Evolutionary conservation across 1,140 invertebrate genomes (phyloP).

Genomic region (Polypedilum vanderplanki): DNA sequence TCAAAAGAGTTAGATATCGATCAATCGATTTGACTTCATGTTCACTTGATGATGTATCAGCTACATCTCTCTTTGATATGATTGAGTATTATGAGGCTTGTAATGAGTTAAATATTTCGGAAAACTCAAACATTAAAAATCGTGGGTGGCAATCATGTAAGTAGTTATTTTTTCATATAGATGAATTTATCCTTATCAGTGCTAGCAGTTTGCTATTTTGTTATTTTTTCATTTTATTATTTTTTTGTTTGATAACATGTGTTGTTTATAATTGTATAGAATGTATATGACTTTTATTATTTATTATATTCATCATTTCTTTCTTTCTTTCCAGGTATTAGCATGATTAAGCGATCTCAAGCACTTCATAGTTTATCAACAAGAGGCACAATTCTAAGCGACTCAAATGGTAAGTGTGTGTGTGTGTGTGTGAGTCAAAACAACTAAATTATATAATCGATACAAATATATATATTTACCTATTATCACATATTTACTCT

Average conservation of each 20-base stretch:
- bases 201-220: not conserved
- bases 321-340: constrained; percentile 31
- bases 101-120: constrained; percentile 66
- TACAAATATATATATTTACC: no score
- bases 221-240: not conserved
- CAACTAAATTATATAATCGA: no score
- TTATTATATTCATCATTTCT: not conserved
- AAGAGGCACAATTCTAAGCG: constrained; percentile 41
- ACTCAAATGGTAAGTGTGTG: constrained; percentile 32
- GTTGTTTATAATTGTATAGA: not conserved
- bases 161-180: not conserved
- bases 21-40: constrained; percentile 41
- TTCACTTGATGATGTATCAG: constrained; percentile 38
- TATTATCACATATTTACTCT: not conserved
- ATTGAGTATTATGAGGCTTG: constrained; percentile 86
- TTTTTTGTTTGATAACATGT: not conserved
- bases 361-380: constrained; percentile 40
- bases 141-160: constrained; percentile 63
- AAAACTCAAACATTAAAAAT: constrained; percentile 56
- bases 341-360: constrained; percentile 41
- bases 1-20: constrained; percentile 55
- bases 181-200: not conserved
- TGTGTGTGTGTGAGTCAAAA: no score
- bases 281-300: not conserved
- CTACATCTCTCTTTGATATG: constrained; percentile 75